Base-by-base conservation (phyloP, 1,140 invertebrate species). In the Melitaea cinxia region DNA sequence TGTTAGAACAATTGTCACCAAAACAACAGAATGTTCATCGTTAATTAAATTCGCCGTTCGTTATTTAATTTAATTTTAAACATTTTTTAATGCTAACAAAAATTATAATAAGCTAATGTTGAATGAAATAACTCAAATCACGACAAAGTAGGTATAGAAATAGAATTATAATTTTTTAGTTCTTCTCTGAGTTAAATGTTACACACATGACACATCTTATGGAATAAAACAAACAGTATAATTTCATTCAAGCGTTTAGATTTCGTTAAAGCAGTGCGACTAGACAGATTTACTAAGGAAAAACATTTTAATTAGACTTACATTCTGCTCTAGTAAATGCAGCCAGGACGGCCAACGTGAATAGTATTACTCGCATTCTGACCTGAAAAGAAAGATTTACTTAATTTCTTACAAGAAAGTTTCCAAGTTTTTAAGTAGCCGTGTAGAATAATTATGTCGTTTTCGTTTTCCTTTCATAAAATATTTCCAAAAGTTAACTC, bases 281-380 rank as follows among this genome's bases (percentile, higher is more conserved):
- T 3, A n/a, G 42, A 23, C 23, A 23, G 21, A 9, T 14, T 47
- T 47, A 10, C 23, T 3, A 4, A 47, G 6, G 9, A 3, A 23
- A 14, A 12, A 23, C 23, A 47, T 47, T 47, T 47, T 55, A 57
- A 49, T 37, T 35, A 49, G 47, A 80, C 81, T 85, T 65, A 89
- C 87, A 78, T 78, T 85, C 66, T 30, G 75, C 79, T 63, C 78
- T 58, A 50, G 73, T 71, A 10, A 77, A 68, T 12, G 57, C 78
- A 66, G 82, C 77, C 49, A 87, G 74, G 76, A 85, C 80, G 62
- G 80, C 84, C 80, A 88, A 83, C 80, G 84, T 71, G 72, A 73
- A 79, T 55, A 83, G 73, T 80, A 85, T 65, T 37, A 67, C 74
- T 70, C 78, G 78, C 87, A 89, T 89, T 77, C 70, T 87, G 73